Conservation (phyloP, 2,113 vertebrate species). For the Oryzias celebensis region DNA sequence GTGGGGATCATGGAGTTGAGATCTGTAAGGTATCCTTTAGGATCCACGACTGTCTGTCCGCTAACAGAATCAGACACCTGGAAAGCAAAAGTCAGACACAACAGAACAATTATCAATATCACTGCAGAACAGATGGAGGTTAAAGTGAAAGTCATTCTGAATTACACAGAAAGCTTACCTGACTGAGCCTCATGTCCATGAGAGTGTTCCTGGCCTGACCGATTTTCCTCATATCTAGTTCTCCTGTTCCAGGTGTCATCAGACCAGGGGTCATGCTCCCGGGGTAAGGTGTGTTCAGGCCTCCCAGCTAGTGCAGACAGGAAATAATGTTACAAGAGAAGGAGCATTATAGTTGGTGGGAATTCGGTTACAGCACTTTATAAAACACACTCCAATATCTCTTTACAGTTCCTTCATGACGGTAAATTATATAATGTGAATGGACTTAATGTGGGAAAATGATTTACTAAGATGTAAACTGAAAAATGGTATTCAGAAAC, state of each 20-base stretch:
- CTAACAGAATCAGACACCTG: conserved; percentile 98
- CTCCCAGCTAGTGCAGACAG: conserved; percentile 72
- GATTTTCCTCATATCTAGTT: conserved; percentile 98
- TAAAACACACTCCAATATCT: conserved; percentile 5
- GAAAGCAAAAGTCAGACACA: background rate
- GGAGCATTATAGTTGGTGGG: background rate
- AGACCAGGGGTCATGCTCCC: conserved; percentile 95
- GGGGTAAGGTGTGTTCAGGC: conserved; percentile 93
- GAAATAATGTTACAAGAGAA: conserved; percentile 10
- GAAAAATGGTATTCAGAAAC: background rate
- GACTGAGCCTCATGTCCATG: conserved; percentile 99
- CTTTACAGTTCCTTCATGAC: conserved; percentile 3
- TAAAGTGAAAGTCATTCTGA: background rate
- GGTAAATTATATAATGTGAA: conserved; percentile 11
- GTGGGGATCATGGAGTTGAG: conserved; percentile 99
- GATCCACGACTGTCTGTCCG: conserved; percentile 97
- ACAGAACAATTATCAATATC: background rate
- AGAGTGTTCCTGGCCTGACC: conserved; percentile 97
- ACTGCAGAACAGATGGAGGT: background rate
- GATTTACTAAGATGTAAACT: background rate
- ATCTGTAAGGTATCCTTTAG: conserved; percentile 96
- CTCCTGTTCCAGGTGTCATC: conserved; percentile 94
- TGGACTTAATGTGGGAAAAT: background rate
- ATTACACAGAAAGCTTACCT: conserved; percentile 74
- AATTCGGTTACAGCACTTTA: conserved; percentile 1